These are phyloP conservation scores for Thymallus thymallus DNA, from an alignment of 2,113 vertebrate species.

Conservation along the genomic window DNA sequence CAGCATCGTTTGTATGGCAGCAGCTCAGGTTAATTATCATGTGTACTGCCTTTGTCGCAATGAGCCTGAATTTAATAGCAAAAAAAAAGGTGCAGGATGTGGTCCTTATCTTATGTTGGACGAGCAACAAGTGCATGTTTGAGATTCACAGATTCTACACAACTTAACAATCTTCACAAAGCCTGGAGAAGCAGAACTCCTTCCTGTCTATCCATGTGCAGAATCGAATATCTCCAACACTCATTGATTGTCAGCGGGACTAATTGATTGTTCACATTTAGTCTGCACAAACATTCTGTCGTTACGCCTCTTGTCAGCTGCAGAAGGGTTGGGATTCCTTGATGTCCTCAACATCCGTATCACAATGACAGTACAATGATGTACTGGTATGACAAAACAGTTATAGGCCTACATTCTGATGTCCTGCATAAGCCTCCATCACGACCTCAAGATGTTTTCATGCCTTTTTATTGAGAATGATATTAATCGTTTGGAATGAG, in stretches of 20 bases:
- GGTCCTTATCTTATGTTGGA: constrained; percentile 18
- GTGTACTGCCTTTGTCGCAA: constrained; percentile 48
- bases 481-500: constrained; percentile 20
- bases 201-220: no score
- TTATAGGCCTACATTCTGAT: constrained; percentile 15
- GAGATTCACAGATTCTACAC: no score
- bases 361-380: constrained; percentile 2
- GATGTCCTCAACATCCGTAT: background rate
- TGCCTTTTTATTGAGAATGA: constrained; percentile 23
- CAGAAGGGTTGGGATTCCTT: constrained; percentile 1
- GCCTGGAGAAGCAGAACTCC: no score
- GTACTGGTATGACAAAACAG: constrained; percentile 17
- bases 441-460: background rate
- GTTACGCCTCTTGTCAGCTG: constrained; percentile 11
- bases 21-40: constrained; percentile 66
- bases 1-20: constrained; percentile 33
- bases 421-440: constrained; percentile 20
- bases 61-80: constrained; percentile 33
- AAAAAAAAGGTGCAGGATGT: constrained; percentile 42
- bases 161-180: no score
- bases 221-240: no score
- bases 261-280: constrained; percentile 41
- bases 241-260: constrained; percentile 13
- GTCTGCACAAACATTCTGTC: constrained; percentile 31
- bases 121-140: constrained; percentile 10